phyloP scores from a whole-genome alignment of 2,888 invertebrate genomes.

The Merodon equestris region DNA sequence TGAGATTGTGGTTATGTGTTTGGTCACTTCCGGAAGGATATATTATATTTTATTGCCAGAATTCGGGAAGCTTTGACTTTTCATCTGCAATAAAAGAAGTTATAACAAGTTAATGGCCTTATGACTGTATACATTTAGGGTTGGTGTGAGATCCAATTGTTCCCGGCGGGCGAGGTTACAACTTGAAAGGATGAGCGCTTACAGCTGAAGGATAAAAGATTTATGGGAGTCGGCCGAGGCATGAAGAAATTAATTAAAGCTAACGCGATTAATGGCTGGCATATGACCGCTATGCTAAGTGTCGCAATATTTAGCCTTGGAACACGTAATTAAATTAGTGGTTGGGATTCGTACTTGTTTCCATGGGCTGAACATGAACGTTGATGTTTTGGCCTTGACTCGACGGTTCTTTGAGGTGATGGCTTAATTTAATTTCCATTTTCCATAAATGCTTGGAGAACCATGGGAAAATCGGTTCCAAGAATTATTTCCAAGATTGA shows the following conservation, averaged over 20 bases:
- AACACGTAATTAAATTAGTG: too few species aligned
- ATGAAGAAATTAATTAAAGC: slow-evolving; percentile 16
- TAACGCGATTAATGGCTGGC: not conserved
- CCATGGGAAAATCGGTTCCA: too few species aligned
- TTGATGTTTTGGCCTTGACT: too few species aligned
- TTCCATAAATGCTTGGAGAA: too few species aligned
- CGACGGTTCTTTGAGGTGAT: too few species aligned
- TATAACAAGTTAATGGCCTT: slow-evolving; percentile 23
- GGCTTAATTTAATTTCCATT: too few species aligned
- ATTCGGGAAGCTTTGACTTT: slow-evolving; percentile 30
- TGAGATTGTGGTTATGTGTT: slow-evolving; percentile 13
- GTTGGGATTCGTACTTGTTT: too few species aligned
- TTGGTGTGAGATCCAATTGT: not conserved
- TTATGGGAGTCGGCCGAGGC: slow-evolving; percentile 4
- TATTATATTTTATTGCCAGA: slow-evolving; percentile 10
- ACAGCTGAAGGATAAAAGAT: slow-evolving; percentile 4
- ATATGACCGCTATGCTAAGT: too few species aligned
- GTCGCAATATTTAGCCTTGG: too few species aligned
- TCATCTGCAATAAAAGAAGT: slow-evolving; percentile 46
- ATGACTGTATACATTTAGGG: not conserved
- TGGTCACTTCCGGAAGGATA: slow-evolving; percentile 1
- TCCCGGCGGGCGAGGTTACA: not conserved
- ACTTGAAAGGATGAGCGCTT: slow-evolving; percentile 14
- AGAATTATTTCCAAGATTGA: too few species aligned
- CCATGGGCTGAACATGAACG: too few species aligned